These are phyloP conservation scores for Amiota minor DNA, from an alignment of 2,888 invertebrate genomes.

Conservation along the genomic window DNA sequence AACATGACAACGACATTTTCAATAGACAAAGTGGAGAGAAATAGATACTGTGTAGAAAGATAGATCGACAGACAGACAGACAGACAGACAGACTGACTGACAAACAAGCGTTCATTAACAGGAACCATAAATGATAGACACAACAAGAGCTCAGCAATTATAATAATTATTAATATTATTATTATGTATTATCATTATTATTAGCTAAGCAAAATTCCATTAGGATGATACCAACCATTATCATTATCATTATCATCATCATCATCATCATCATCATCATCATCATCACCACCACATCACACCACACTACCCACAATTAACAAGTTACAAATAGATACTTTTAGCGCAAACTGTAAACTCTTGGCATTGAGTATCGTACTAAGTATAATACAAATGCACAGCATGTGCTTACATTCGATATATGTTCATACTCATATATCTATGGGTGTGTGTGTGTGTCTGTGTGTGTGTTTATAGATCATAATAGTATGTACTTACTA, in stretches of 20 bases:
- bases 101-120: background rate
- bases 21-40: background rate
- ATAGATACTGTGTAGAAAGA: background rate
- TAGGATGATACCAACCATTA: background rate
- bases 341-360: no score
- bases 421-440: background rate
- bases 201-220: background rate
- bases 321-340: no score
- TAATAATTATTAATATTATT: constrained; percentile 1
- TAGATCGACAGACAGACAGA: background rate
- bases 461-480: background rate
- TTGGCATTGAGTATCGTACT: no score
- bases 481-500: background rate
- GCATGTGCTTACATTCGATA: background rate
- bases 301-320: no score
- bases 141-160: background rate
- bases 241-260: background rate
- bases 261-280: background rate
- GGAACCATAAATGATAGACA: background rate
- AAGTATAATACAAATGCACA: background rate
- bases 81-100: no score
- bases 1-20: no score
- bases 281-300: no score
- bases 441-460: background rate
- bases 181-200: background rate